Base-by-base conservation (phyloP, 1,140 invertebrate genomes). In the Mya arenaria region DNA sequence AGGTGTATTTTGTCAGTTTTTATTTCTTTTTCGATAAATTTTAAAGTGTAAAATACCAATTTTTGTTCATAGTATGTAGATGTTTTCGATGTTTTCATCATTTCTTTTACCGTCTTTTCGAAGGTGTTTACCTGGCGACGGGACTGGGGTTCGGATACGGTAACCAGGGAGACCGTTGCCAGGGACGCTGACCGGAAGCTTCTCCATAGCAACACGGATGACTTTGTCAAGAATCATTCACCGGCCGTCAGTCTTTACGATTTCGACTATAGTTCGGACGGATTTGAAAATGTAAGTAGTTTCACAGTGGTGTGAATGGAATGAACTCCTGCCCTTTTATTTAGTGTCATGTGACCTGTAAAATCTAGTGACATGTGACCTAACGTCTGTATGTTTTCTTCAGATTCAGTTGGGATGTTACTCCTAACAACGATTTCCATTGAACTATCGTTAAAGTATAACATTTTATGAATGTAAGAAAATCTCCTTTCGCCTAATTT, bases 241-340 rank as follows among this genome's bases (percentile, higher is more conserved):
- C 68, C 68, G 52, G 68, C 68, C 23, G 28, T 71, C 30, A 71
- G 23, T 28, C 17, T 71, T 4, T 36, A 65, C 23, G 62, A 65
- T 23, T 52, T 52, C 68, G n/a, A 55, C 23, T 71, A 48, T 52
- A 52, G 36, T 37, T 37, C 36, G 6, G 10, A 41, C 8, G 68
- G 52, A n/a, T 71, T 52, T 48, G 4, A 52, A n/a, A 44, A 48
- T 39, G 68, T 71, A 52, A 28, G 19, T 28, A 62, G 17, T 25
- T 28, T 4, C 2, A 1, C 3, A 15, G 30, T 28, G n/a, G 30
- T 62, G 23, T 62, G 30, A 17, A 2, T 8, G 17, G 3, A 62
- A 25, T 15, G n/a, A 28, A 28, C n/a, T 28, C 19, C 23, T 23
- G 3, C 17, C 15, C 10, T 17, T 28, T 25, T 25, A 25, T 62